Percentiles rank a stretch among this genome's conserved stretches.
phyloP scores from a whole-genome alignment of 1,140 invertebrate species.

The Mizuhopecten yessoensis region DNA sequence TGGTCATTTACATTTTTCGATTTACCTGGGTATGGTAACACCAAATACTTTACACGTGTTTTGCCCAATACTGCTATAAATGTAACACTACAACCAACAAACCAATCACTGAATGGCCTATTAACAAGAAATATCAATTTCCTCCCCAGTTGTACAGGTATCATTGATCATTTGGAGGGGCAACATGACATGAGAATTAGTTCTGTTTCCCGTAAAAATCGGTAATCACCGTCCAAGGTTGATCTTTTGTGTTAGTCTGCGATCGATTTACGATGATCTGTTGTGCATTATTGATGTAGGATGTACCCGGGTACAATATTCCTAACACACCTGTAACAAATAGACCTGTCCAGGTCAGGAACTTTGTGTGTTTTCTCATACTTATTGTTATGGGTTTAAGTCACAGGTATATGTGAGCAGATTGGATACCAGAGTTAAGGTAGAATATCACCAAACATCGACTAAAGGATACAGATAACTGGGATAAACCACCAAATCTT shows the following conservation, averaged over 20 bases:
- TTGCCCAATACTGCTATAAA: too few species aligned
- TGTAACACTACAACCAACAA: too few species aligned
- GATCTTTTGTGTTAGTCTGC: background rate
- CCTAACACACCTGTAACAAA: background rate
- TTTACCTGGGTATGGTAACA: too few species aligned
- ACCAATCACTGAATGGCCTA: too few species aligned
- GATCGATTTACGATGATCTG: background rate
- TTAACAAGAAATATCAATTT: background rate
- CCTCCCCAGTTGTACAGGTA: background rate
- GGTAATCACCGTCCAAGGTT: background rate
- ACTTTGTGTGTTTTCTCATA: background rate
- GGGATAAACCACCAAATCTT: background rate
- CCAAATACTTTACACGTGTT: too few species aligned
- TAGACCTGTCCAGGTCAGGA: background rate
- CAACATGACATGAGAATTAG: background rate
- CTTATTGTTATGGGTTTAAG: background rate
- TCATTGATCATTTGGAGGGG: background rate
- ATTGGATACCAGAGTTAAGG: too few species aligned
- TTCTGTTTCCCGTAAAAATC: background rate
- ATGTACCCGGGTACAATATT: background rate
- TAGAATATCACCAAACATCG: background rate
- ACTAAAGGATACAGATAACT: background rate
- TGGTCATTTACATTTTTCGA: too few species aligned
- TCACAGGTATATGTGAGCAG: background rate
- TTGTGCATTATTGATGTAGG: constrained; percentile 10